Conservation (phyloP, 2,797 vertebrate species). For the Gastrophryne carolinensis region DNA sequence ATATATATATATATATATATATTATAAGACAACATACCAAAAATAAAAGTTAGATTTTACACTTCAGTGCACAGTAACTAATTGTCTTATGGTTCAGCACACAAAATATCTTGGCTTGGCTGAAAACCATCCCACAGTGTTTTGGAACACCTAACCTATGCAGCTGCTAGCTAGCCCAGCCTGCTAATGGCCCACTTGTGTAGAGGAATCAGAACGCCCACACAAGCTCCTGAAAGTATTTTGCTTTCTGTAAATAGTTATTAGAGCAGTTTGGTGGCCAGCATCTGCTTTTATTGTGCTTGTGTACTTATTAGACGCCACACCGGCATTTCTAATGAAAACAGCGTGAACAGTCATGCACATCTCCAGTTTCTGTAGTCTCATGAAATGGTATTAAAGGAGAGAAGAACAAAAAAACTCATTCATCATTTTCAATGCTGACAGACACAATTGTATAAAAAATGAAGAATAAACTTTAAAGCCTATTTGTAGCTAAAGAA, state of each 20-base stretch:
- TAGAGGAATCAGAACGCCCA: background rate
- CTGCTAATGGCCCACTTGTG: background rate
- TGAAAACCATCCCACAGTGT: background rate
- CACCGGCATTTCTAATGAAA: background rate
- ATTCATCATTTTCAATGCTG: background rate
- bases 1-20: too few species aligned
- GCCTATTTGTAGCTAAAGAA: too few species aligned
- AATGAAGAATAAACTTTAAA: too few species aligned
- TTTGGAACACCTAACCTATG: constrained; percentile 6
- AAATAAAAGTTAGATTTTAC: background rate
- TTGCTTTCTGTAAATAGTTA: constrained; percentile 6
- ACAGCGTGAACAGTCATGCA: background rate
- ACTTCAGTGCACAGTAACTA: constrained; percentile 2
- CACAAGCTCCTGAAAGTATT: background rate
- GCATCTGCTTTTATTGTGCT: constrained; percentile 22
- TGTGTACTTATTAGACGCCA: background rate
- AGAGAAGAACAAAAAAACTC: too few species aligned
- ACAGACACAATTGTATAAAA: background rate
- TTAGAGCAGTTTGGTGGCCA: background rate
- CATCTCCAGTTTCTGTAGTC: background rate
- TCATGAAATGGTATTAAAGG: background rate
- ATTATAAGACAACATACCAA: too few species aligned
- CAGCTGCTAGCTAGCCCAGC: background rate
- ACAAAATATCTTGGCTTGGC: background rate
- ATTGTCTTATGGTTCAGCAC: background rate